phyloP scores from a whole-genome alignment of 2,797 vertebrate species.

The Tarsius wallacei region DNA sequence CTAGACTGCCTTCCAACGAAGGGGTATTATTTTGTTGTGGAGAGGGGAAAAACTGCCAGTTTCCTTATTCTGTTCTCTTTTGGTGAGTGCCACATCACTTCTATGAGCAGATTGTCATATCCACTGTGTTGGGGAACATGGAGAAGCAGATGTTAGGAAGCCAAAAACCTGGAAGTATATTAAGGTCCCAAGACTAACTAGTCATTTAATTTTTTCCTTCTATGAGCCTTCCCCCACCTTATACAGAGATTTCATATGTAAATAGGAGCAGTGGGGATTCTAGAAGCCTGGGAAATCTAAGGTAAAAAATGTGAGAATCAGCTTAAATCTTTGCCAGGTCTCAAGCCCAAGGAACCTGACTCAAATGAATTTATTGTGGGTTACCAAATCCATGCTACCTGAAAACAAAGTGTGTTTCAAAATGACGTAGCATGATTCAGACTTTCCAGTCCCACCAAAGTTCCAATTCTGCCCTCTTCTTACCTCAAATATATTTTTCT shows the following conservation, averaged over 20 bases:
- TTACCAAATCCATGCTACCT: neutral
- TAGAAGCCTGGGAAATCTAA: neutral
- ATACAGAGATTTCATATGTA: neutral
- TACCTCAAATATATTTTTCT: constrained; percentile 49
- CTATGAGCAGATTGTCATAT: neutral
- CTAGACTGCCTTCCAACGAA: neutral
- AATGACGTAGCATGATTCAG: neutral
- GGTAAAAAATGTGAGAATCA: constrained; percentile 31
- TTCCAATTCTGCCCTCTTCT: constrained; percentile 42
- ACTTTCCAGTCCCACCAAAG: neutral
- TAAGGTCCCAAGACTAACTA: neutral
- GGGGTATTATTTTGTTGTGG: constrained; percentile 19
- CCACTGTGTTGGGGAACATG: neutral
- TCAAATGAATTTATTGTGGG: neutral
- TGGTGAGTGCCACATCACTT: neutral
- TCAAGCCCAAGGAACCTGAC: neutral
- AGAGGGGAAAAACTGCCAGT: neutral
- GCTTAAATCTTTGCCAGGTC: constrained; percentile 8
- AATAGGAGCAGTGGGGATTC: neutral
- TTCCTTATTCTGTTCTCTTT: neutral
- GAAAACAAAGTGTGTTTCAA: constrained; percentile 36
- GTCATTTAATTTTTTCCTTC: neutral
- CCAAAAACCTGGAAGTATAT: neutral
- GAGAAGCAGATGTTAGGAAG: neutral
- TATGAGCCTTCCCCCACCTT: neutral